phyloP scores from a whole-genome alignment of 2,113 vertebrate genomes.

The Psilopogon haemacephalus region DNA sequence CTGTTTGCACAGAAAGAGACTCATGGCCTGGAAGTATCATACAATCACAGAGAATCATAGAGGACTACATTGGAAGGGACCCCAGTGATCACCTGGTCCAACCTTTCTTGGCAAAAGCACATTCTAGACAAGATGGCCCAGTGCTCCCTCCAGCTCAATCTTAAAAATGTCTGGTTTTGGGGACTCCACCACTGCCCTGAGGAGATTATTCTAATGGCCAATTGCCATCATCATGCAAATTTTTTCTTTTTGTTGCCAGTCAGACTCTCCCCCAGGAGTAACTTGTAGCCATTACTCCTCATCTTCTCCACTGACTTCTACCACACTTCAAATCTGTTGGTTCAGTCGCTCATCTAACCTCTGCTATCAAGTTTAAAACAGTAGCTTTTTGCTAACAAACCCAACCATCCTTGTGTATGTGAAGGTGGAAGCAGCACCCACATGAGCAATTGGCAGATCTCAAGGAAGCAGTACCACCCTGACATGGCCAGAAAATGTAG shows the following conservation, averaged over 20 bases:
- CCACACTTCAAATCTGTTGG: background rate
- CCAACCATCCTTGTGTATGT: too few relatives aligned
- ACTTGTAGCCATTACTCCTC: background rate
- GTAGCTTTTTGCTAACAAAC: background rate
- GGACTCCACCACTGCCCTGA: background rate
- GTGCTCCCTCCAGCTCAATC: background rate
- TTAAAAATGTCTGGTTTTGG: background rate
- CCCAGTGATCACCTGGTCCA: background rate
- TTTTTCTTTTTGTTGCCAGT: background rate
- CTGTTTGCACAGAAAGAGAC: background rate
- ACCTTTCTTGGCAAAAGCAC: background rate
- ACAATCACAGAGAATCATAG: background rate
- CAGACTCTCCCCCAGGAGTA: background rate
- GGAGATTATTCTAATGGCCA: background rate
- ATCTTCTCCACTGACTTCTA: background rate
- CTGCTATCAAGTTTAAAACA: background rate
- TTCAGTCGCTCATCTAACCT: background rate
- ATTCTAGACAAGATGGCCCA: background rate
- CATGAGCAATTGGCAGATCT: background rate
- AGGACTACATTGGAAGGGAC: background rate
- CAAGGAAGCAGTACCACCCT: background rate
- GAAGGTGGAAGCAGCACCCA: background rate
- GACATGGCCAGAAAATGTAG: fast-evolving
- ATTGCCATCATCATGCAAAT: background rate
- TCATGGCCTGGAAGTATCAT: background rate